A percentile compares a stretch with the other conserved stretches of the same genome.
Evolutionary conservation across 2,797 vertebrate genomes (phyloP).

Genomic region (Crenuchus spilurus): DNA sequence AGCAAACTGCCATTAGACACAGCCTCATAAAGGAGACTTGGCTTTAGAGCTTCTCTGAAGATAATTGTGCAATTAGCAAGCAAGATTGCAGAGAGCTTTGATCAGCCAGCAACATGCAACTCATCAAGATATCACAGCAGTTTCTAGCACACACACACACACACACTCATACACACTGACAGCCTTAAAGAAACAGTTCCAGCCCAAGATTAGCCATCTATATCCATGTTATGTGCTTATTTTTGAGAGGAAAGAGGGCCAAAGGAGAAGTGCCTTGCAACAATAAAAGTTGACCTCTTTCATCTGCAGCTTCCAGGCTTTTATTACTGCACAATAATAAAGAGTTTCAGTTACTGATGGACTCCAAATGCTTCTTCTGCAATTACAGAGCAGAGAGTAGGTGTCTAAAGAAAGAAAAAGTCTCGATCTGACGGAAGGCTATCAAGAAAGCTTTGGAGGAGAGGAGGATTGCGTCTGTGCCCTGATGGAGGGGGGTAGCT

Average conservation of each 20-base stretch:
- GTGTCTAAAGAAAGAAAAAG: slow-evolving; percentile 33
- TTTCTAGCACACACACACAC: slow-evolving; percentile 49
- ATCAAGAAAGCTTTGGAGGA: neutral
- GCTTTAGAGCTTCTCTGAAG: slow-evolving; percentile 75
- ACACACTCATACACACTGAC: slow-evolving; percentile 44
- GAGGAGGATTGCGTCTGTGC: neutral
- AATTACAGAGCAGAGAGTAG: slow-evolving; percentile 65
- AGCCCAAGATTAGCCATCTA: slow-evolving; percentile 76
- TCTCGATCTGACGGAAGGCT: slow-evolving; percentile 48
- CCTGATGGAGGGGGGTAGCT: neutral
- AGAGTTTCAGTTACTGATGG: slow-evolving; percentile 91
- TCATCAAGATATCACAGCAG: slow-evolving; percentile 70
- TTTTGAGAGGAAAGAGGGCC: slow-evolving; percentile 36
- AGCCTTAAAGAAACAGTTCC: slow-evolving; percentile 15
- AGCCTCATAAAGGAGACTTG: slow-evolving; percentile 70
- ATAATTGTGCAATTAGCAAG: slow-evolving; percentile 83
- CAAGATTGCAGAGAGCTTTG: slow-evolving; percentile 77
- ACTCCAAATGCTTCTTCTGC: slow-evolving; percentile 90
- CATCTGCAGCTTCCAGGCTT: slow-evolving; percentile 89
- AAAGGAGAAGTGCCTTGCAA: slow-evolving; percentile 79
- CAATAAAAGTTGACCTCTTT: slow-evolving; percentile 90
- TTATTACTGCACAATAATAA: slow-evolving; percentile 94
- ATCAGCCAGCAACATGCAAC: slow-evolving; percentile 76
- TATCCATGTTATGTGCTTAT: slow-evolving; percentile 70
- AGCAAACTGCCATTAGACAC: slow-evolving; percentile 54